Conservation (phyloP, 2,113 vertebrate genomes). For the Vulpes lagopus region DNA sequence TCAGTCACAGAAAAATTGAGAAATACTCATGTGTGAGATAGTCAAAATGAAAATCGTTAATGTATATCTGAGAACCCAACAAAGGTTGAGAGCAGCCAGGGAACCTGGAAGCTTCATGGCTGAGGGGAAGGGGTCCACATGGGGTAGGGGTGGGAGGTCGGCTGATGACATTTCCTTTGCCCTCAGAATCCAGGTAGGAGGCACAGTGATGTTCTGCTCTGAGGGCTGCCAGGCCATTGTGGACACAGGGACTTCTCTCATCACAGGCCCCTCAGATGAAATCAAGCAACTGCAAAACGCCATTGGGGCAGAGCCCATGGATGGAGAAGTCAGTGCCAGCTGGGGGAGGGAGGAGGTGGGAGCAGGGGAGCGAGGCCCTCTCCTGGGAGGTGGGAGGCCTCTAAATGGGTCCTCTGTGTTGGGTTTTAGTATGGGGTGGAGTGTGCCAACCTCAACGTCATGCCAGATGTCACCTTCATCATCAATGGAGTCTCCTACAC, state of each 20-base stretch:
- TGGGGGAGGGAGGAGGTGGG: not conserved
- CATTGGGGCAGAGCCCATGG: slow-evolving; percentile 80
- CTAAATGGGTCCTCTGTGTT: not conserved
- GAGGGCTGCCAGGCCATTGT: slow-evolving; percentile 89
- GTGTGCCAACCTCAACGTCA: slow-evolving; percentile 80
- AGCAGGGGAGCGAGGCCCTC: not conserved
- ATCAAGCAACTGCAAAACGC: slow-evolving; percentile 82
- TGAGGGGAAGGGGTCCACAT: too few relatives aligned
- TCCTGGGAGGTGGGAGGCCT: not conserved
- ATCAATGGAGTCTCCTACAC: slow-evolving; percentile 86
- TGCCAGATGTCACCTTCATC: slow-evolving; percentile 87
- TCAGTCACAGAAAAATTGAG: not conserved
- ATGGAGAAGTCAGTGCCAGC: slow-evolving; percentile 81
- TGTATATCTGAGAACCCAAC: too few relatives aligned
- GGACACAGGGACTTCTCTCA: slow-evolving; percentile 88
- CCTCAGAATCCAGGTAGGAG: slow-evolving; percentile 85
- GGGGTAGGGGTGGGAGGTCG: fast-evolving
- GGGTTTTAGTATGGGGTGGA: slow-evolving; percentile 79
- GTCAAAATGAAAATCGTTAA: not conserved
- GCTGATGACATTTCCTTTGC: not conserved
- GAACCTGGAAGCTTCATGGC: not conserved
- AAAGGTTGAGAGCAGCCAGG: not conserved
- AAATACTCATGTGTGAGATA: not conserved
- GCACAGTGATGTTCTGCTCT: slow-evolving; percentile 78
- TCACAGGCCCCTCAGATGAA: slow-evolving; percentile 83